Evolutionary conservation across 2,888 invertebrate species (phyloP).

Genomic region (Nineta flava): DNA sequence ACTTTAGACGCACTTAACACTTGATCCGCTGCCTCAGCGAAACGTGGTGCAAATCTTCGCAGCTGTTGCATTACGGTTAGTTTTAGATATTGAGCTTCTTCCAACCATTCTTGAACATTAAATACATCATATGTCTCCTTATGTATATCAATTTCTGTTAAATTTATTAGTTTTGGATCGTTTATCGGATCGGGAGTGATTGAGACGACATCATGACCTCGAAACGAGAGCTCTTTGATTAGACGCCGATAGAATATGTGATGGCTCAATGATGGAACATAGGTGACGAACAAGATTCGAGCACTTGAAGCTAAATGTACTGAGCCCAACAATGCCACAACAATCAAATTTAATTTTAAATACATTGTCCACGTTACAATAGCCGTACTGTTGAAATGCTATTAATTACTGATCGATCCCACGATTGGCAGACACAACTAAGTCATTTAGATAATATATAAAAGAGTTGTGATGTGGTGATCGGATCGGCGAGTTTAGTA

Average conservation of each 20-base stretch:
- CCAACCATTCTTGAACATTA: slow-evolving; percentile 5
- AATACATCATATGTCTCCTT: slow-evolving; percentile 17
- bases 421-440: no score
- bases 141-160: slow-evolving; percentile 25
- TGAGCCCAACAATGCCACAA: no score
- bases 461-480: no score
- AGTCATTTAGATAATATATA: no score
- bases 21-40: slow-evolving; percentile 8
- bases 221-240: slow-evolving; percentile 24
- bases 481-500: no score
- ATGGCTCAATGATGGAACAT: slow-evolving; percentile 30
- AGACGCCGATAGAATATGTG: slow-evolving; percentile 28
- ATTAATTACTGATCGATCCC: no score
- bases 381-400: no score
- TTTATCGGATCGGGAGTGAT: slow-evolving; percentile 26
- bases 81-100: background rate
- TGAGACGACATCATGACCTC: slow-evolving; percentile 30
- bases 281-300: slow-evolving; percentile 24
- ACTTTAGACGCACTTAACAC: slow-evolving; percentile 9
- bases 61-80: background rate
- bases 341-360: slow-evolving; percentile 10
- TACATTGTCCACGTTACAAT: background rate
- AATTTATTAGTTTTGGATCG: slow-evolving; percentile 16
- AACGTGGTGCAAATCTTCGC: slow-evolving; percentile 1
- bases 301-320: no score